Base-by-base conservation (phyloP, 2,113 vertebrate species). In the Chelonoidis abingdonii region DNA sequence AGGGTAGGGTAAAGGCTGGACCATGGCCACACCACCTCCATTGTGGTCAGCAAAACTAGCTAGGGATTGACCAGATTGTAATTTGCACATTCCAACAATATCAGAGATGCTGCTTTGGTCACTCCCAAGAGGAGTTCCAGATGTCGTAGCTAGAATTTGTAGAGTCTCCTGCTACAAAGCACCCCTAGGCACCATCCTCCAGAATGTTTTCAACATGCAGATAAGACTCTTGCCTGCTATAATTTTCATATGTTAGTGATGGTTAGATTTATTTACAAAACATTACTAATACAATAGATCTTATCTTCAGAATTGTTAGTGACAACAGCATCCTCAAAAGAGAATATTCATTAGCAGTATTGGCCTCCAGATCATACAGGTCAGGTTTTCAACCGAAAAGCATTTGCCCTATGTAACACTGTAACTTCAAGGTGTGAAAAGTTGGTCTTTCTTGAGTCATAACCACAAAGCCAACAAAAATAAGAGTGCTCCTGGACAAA, bases 381-480 rank as follows among this genome's bases (percentile, higher is more conserved):
- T 86, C 35, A 31, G 59, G 41, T 49, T 50, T 75, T 47, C 92
- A 86, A 69, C 62, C 54, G 21, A 38, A 59, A 90, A 83, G 5
- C 72, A 75, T 83, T 90, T 19, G 65, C 86, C 75, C 12, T 49
- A 79, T 11, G 50, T 94, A 65, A 29, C 82, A 90, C 75, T 84
- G 0, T 8, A 22, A 35, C 50, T 59, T 94, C 53, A 31, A 86
- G 10, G 8, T 56, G 9, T 29, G 47, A 47, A 17, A 56, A 9
- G 62, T 52, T 54, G 2, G 56, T 79, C 44, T 84, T 94, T 59
- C 49, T 88, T 56, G 52, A 93, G 25, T n/a, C 76, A 93, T 5
- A 75, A 62, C 8, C 59, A 80, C 59, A 86, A 82, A 95, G 25
- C 1, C 7, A 92, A 82, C 6, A 96, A 78, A 91, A 88, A 93